A percentile compares a stretch with the other conserved stretches of the same genome.
phyloP scores from a whole-genome alignment of 2,888 invertebrate genomes.

The Chesias legatella region DNA sequence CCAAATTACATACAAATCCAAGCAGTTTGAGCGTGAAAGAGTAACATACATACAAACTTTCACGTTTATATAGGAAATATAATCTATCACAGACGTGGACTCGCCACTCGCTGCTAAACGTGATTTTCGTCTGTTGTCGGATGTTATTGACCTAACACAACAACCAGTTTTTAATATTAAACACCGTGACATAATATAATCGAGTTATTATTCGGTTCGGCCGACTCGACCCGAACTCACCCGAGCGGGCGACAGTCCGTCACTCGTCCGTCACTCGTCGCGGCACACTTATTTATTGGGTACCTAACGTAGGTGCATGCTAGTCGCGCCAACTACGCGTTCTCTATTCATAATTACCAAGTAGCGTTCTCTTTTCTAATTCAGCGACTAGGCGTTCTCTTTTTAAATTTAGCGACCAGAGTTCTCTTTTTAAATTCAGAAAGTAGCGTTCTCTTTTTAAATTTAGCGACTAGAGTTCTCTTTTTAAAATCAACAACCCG shows the following conservation, averaged over 20 bases:
- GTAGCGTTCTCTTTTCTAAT: conserved; percentile 55
- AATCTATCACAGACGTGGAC: conserved; percentile 25
- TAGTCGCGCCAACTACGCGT: conserved; percentile 61
- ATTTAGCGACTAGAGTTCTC: no score
- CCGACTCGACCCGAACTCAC: conserved; percentile 49
- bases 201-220: conserved; percentile 42
- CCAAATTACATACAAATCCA: no score
- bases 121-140: conserved; percentile 32
- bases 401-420: no score
- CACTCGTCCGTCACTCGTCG: conserved; percentile 66
- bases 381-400: no score
- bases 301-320: conserved; percentile 67
- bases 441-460: no score
- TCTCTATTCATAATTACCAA: no score
- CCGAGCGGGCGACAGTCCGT: conserved; percentile 73
- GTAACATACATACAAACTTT: no score
- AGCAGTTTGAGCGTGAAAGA: no score
- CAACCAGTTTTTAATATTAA: conserved; percentile 60
- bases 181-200: conserved; percentile 66
- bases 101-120: conserved; percentile 44
- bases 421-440: no score
- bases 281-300: conserved; percentile 68
- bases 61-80: no score
- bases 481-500: no score
- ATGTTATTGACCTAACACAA: conserved; percentile 64